Conservation (phyloP, 2,797 vertebrate genomes). For the Falco naumanni region DNA sequence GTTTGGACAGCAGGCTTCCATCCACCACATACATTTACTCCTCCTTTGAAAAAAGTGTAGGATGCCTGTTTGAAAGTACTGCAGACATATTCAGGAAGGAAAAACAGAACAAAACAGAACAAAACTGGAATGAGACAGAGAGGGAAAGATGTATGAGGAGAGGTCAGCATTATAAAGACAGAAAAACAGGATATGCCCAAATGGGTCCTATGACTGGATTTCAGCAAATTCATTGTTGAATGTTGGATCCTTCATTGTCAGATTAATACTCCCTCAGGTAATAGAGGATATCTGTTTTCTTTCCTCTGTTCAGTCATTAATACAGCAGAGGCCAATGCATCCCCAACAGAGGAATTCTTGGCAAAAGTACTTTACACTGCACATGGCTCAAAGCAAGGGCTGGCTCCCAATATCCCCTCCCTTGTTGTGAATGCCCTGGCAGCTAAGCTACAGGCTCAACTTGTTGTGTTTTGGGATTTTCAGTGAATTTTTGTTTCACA, state of each 20-base stretch:
- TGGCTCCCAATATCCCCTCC: not conserved
- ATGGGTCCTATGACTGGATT: not conserved
- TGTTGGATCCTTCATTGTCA: not conserved
- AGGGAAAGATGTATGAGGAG: not conserved
- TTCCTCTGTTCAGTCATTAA: not conserved
- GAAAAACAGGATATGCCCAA: not conserved
- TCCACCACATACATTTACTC: not conserved
- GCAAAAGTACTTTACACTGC: not conserved
- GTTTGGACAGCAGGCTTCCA: not conserved
- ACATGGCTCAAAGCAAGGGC: not conserved
- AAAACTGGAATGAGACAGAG: not conserved
- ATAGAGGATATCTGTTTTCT: not conserved
- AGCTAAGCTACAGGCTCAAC: not conserved
- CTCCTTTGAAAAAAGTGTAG: not conserved
- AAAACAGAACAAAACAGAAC: not conserved
- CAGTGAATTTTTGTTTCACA: not conserved
- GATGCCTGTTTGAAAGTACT: not conserved
- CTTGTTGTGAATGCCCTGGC: not conserved
- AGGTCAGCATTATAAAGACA: not conserved
- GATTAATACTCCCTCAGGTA: not conserved
- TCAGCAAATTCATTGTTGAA: not conserved
- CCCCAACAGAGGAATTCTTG: not conserved
- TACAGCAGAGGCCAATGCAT: not conserved
- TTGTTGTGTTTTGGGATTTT: not conserved
- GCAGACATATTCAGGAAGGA: not conserved